These are phyloP conservation scores for Halisarca cf. caerulea DNA, from an alignment of 37 sponge, comb jelly and placozoan genomes.

Conservation along the genomic window DNA sequence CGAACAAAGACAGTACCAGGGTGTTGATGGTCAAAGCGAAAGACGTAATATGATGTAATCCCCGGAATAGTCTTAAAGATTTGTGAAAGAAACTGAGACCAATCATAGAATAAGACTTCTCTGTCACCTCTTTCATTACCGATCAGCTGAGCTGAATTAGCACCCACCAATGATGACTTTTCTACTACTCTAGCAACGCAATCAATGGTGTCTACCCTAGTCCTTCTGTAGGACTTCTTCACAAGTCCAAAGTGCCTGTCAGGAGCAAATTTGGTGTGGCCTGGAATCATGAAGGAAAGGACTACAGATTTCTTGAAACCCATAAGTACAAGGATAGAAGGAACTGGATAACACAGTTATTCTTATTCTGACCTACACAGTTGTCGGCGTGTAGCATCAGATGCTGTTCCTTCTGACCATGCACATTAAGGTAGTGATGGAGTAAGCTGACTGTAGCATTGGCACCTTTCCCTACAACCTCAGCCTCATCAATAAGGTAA, in stretches of 20 bases:
- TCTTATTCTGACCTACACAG: slow-evolving; percentile 60
- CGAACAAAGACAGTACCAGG: slow-evolving; percentile 31
- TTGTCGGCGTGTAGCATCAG: slow-evolving; percentile 52
- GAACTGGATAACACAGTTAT: slow-evolving; percentile 39
- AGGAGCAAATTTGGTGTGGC: slow-evolving; percentile 50
- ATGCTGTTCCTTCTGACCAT: slow-evolving; percentile 10
- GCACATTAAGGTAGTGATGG: slow-evolving; percentile 28
- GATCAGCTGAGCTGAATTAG: background rate
- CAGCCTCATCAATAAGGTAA: slow-evolving; percentile 44
- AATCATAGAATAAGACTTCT: slow-evolving; percentile 12
- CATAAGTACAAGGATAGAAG: slow-evolving; percentile 21
- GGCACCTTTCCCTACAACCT: slow-evolving; percentile 38
- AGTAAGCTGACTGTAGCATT: slow-evolving; percentile 40
- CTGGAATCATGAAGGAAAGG: slow-evolving; percentile 37
- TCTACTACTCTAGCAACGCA: background rate
- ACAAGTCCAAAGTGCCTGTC: slow-evolving; percentile 48
- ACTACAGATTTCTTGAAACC: background rate
- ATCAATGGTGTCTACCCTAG: slow-evolving; percentile 9
- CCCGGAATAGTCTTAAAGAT: slow-evolving; percentile 11
- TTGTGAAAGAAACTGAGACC: slow-evolving; percentile 21
- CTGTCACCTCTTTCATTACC: background rate
- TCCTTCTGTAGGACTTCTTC: slow-evolving; percentile 8
- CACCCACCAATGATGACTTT: background rate
- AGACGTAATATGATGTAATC: slow-evolving; percentile 28
- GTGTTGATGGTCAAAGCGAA: background rate